These are phyloP conservation scores for Ictalurus punctatus DNA, from an alignment of 2,113 vertebrate species.

Conservation along the genomic window DNA sequence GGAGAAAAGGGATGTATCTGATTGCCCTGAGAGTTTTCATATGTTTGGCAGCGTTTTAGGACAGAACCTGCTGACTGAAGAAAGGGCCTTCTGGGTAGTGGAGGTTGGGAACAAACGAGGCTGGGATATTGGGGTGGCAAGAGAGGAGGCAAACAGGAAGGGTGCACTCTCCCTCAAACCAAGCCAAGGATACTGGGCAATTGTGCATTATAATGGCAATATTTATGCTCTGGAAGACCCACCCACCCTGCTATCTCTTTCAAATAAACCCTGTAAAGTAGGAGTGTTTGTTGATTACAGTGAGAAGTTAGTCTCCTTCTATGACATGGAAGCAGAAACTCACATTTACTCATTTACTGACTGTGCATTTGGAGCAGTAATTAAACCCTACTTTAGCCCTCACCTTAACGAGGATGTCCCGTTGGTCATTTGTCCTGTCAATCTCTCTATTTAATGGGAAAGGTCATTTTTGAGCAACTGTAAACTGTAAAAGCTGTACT, in stretches of 20 bases:
- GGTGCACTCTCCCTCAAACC: conserved; percentile 61
- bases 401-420: conserved; percentile 51
- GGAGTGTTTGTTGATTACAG: conserved; percentile 81
- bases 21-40: conserved; percentile 58
- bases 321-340: conserved; percentile 62
- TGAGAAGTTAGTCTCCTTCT: conserved; percentile 79
- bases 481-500: neutral
- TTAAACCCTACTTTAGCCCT: conserved; percentile 78
- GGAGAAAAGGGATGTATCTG: neutral
- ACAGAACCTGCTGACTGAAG: conserved; percentile 37
- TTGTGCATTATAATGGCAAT: conserved; percentile 57
- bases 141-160: conserved; percentile 53
- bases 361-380: conserved; percentile 65
- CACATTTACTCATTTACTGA: conserved; percentile 78
- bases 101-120: conserved; percentile 62
- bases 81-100: conserved; percentile 71
- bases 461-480: neutral
- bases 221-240: conserved; percentile 58
- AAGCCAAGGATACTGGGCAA: conserved; percentile 66
- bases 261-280: conserved; percentile 66
- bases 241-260: conserved; percentile 56
- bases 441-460: neutral
- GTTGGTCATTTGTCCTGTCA: conserved; percentile 59
- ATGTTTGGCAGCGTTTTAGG: conserved; percentile 61
- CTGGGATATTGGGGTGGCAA: conserved; percentile 69